Percentiles rank a stretch among this genome's conserved stretches.
Evolutionary conservation across 2,113 vertebrate species (phyloP).

Genomic region (Sinocyclocheilus grahami): DNA sequence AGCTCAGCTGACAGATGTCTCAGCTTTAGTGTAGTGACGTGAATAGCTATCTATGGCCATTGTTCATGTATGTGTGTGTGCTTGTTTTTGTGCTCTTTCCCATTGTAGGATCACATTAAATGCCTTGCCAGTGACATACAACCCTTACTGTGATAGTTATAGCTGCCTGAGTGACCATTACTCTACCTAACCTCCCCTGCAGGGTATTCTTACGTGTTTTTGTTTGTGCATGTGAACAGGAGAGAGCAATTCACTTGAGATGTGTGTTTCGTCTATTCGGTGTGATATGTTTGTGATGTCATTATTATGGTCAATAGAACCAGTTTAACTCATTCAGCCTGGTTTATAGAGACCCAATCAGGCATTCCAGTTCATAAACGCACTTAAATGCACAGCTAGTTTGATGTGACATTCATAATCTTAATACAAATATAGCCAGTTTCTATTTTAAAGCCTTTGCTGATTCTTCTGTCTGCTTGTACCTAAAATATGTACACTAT

Average conservation of each 20-base stretch:
- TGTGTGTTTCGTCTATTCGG: background rate
- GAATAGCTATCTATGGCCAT: background rate
- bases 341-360: background rate
- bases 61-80: background rate
- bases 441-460: constrained; percentile 4
- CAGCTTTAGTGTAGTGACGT: background rate
- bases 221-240: background rate
- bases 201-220: background rate
- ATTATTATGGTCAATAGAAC: background rate
- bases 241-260: background rate
- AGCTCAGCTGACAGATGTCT: background rate
- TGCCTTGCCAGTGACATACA: background rate
- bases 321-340: background rate
- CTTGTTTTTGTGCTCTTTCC: background rate
- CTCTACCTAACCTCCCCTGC: background rate
- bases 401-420: constrained; percentile 19
- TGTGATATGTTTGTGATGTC: background rate
- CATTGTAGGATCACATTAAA: background rate
- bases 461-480: background rate
- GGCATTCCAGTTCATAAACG: background rate
- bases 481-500: background rate
- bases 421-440: background rate
- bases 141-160: background rate
- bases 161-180: background rate
- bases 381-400: background rate